These are phyloP conservation scores for Ameiurus melas DNA, from an alignment of 2,113 vertebrate species.

Conservation along the genomic window DNA sequence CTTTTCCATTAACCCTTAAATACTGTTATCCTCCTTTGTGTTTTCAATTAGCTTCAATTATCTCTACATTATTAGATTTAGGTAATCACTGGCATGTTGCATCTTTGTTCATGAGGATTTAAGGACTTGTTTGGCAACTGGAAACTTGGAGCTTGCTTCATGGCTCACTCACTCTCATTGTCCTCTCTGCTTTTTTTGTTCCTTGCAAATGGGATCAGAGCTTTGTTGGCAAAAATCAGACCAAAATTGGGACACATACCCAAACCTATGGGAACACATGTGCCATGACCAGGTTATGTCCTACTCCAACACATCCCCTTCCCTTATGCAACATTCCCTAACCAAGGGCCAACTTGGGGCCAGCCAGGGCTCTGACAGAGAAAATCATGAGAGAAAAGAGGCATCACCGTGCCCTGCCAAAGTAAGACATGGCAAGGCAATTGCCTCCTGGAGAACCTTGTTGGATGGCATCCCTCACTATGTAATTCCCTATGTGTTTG, in stretches of 20 bases:
- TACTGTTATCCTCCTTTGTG: constrained; percentile 31
- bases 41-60: constrained; percentile 60
- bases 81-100: constrained; percentile 54
- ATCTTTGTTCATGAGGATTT: constrained; percentile 62
- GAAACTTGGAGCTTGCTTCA: constrained; percentile 50
- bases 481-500: constrained; percentile 74
- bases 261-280: constrained; percentile 65
- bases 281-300: constrained; percentile 63
- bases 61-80: constrained; percentile 58
- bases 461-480: constrained; percentile 75
- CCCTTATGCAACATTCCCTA: constrained; percentile 48
- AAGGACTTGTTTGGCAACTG: constrained; percentile 69
- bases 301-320: constrained; percentile 64
- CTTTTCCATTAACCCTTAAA: constrained; percentile 36
- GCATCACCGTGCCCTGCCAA: constrained; percentile 71
- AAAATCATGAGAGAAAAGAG: constrained; percentile 68
- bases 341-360: constrained; percentile 65
- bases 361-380: constrained; percentile 70
- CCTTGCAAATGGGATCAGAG: constrained; percentile 68
- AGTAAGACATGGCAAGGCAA: constrained; percentile 71
- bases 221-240: constrained; percentile 43
- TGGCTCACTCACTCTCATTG: constrained; percentile 24
- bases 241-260: constrained; percentile 55
- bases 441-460: constrained; percentile 70
- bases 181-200: constrained; percentile 46